A percentile compares a stretch with the other conserved stretches of the same genome.
phyloP scores from a whole-genome alignment of 2,113 vertebrate species.

The Pontoporia blainvillei region DNA sequence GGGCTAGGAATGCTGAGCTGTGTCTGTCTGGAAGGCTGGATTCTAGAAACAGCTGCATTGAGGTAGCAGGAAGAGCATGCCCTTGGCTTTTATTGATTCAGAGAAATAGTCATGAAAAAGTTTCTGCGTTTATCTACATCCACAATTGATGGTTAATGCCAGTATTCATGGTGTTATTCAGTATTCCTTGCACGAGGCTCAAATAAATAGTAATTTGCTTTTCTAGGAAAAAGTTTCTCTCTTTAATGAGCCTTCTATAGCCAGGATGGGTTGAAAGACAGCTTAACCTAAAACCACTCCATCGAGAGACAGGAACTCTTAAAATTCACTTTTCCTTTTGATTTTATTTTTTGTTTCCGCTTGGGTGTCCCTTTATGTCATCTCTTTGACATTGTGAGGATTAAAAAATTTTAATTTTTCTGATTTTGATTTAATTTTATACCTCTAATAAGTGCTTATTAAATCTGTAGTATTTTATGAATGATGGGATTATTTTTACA shows the following conservation, averaged over 20 bases:
- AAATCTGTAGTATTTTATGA: neutral
- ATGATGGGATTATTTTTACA: neutral
- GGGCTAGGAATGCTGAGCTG: neutral
- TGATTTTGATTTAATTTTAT: slow-evolving; percentile 8
- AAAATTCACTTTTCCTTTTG: neutral
- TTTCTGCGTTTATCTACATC: neutral
- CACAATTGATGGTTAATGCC: neutral
- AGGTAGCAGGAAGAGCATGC: neutral
- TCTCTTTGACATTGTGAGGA: neutral
- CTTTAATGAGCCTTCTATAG: neutral
- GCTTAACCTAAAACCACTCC: neutral
- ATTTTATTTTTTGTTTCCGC: neutral
- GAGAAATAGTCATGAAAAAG: neutral
- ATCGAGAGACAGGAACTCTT: neutral
- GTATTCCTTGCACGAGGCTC: neutral
- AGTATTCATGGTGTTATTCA: rapidly evolving
- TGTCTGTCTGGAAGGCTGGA: neutral
- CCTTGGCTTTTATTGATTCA: neutral
- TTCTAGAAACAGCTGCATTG: neutral
- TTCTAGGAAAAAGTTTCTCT: neutral
- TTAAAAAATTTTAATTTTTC: slow-evolving; percentile 6
- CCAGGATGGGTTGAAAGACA: neutral
- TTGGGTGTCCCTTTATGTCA: neutral
- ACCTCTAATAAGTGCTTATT: neutral
- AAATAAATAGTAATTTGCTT: neutral